Percentiles rank a stretch among this genome's conserved stretches.
Conservation (phyloP, 2,888 invertebrate species). For the Drosophila pegasa region DNA sequence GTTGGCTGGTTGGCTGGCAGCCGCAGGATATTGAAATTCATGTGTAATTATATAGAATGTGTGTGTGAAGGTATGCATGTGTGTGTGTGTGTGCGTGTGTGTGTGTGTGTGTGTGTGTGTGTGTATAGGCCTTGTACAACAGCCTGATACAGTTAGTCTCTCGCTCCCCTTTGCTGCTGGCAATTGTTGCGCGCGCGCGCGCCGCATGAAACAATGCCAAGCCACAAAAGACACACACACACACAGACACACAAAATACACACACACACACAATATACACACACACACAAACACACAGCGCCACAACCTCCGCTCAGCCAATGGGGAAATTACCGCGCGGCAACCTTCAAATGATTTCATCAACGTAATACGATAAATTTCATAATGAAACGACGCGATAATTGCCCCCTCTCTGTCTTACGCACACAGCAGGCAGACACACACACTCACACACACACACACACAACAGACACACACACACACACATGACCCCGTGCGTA, state of each 20-base stretch:
- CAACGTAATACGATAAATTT: slow-evolving; percentile 81
- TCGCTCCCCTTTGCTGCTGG: slow-evolving; percentile 3
- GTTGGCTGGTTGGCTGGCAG: slow-evolving; percentile 25
- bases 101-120: not conserved
- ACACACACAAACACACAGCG: slow-evolving; percentile 10
- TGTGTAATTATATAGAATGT: slow-evolving; percentile 70
- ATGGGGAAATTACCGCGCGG: slow-evolving; percentile 69
- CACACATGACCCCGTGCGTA: slow-evolving; percentile 5
- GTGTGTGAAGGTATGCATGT: too few relatives aligned
- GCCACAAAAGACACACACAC: slow-evolving; percentile 37
- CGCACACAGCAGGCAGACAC: too few relatives aligned
- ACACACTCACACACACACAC: not conserved
- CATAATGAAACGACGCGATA: slow-evolving; percentile 79
- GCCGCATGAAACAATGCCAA: slow-evolving; percentile 64
- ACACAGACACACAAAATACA: slow-evolving; percentile 14
- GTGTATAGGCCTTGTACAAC: too few relatives aligned
- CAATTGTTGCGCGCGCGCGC: slow-evolving; percentile 46
- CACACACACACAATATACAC: not conserved
- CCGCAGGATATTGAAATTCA: slow-evolving; percentile 78
- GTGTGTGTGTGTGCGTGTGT: not conserved
- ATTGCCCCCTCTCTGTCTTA: slow-evolving; percentile 44
- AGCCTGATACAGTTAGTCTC: slow-evolving; percentile 9
- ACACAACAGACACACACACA: not conserved
- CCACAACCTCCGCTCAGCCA: slow-evolving; percentile 40
- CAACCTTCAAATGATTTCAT: slow-evolving; percentile 76